phyloP scores from a whole-genome alignment of 2,888 invertebrate species.

The Hemistola chrysoprasaria region DNA sequence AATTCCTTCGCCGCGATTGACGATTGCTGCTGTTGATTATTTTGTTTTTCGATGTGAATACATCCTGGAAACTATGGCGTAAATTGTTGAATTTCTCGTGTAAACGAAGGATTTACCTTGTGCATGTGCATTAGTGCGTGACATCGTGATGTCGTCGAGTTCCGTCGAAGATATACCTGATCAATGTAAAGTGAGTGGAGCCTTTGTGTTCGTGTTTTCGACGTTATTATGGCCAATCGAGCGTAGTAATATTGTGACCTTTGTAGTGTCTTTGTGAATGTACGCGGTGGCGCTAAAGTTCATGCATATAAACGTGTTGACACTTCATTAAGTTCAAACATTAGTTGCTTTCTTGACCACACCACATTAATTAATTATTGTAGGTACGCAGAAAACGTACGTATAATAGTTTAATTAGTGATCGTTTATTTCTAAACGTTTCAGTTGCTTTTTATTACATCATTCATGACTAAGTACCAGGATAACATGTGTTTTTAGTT shows the following conservation, averaged over 20 bases:
- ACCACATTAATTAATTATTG: too few relatives aligned
- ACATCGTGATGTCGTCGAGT: conserved; percentile 60
- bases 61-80: conserved; percentile 46
- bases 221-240: too few relatives aligned
- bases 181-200: conserved; percentile 60
- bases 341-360: too few relatives aligned
- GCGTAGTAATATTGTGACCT: conserved; percentile 37
- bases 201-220: conserved; percentile 22
- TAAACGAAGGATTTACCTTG: conserved; percentile 14
- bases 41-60: conserved; percentile 38
- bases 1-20: conserved; percentile 10
- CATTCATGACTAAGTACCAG: conserved; percentile 9
- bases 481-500: too few relatives aligned
- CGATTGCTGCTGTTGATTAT: conserved; percentile 33
- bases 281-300: too few relatives aligned
- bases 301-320: too few relatives aligned
- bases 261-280: too few relatives aligned
- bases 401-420: conserved; percentile 6
- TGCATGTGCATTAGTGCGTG: conserved; percentile 10
- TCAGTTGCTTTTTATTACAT: conserved; percentile 15
- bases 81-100: conserved; percentile 26
- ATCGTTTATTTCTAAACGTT: conserved; percentile 17
- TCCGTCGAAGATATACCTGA: conserved; percentile 72
- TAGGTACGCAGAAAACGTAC: too few relatives aligned
- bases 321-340: too few relatives aligned